Percentiles rank a stretch among this genome's conserved stretches.
Conservation (phyloP, 2,888 invertebrate genomes). For the Dioctria linearis region DNA sequence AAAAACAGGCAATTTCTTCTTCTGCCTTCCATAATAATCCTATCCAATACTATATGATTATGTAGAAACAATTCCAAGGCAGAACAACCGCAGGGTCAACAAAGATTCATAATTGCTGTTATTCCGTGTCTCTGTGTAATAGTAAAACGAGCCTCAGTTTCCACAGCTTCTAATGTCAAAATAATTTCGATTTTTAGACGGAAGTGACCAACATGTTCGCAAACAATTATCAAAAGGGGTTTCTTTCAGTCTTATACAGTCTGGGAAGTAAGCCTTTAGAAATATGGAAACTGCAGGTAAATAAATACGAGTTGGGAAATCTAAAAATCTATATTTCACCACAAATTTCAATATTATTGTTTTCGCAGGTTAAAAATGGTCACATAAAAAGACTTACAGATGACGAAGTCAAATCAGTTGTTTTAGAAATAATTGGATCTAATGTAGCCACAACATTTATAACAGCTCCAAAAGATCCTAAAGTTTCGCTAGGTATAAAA, state of each 20-base stretch:
- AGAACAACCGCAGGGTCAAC: too few relatives aligned
- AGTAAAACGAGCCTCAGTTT: too few relatives aligned
- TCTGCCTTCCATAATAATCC: too few relatives aligned
- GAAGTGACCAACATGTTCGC: conserved; percentile 71
- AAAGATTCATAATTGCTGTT: too few relatives aligned
- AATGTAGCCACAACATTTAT: conserved; percentile 98
- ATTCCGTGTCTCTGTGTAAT: too few relatives aligned
- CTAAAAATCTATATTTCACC: not conserved
- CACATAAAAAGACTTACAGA: conserved; percentile 94
- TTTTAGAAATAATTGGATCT: conserved; percentile 93
- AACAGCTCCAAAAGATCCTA: conserved; percentile 91
- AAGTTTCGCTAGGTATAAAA: conserved; percentile 90
- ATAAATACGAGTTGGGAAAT: conserved; percentile 42
- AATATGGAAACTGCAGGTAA: conserved; percentile 73
- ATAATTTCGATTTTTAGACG: too few relatives aligned
- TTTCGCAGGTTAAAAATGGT: conserved; percentile 78
- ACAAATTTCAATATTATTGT: not conserved
- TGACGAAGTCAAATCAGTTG: conserved; percentile 95
- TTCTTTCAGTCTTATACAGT: conserved; percentile 74
- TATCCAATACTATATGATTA: too few relatives aligned
- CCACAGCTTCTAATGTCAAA: too few relatives aligned
- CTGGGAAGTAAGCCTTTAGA: conserved; percentile 74
- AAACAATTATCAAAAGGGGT: conserved; percentile 74
- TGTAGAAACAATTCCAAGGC: too few relatives aligned
- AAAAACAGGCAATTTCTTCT: too few relatives aligned